Conservation (phyloP, 2,797 vertebrate species). For the Myiotriccus ornatus region DNA sequence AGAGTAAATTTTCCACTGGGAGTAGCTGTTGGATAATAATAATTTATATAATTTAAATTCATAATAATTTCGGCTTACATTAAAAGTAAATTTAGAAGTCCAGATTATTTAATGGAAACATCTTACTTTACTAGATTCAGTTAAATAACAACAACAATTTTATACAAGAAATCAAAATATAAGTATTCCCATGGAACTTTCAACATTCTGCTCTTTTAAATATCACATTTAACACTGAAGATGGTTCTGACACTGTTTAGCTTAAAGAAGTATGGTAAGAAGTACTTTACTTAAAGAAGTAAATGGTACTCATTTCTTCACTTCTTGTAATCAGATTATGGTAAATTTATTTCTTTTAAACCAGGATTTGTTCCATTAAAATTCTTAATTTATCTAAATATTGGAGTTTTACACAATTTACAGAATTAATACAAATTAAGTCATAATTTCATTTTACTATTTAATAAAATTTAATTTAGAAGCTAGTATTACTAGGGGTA, state of each 20-base stretch:
- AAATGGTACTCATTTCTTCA: not conserved
- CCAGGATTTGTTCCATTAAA: not conserved
- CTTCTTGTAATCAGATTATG: not conserved
- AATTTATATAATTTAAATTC: too few species aligned
- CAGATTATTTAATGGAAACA: not conserved
- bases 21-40: not conserved
- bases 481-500: fast-evolving
- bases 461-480: not conserved
- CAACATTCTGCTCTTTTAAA: not conserved
- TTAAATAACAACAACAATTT: not conserved
- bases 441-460: not conserved
- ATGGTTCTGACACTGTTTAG: not conserved
- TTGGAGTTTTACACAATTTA: not conserved
- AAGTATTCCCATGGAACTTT: not conserved
- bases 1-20: not conserved
- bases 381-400: not conserved
- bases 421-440: not conserved
- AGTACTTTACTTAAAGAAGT: too few species aligned
- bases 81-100: not conserved
- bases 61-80: not conserved
- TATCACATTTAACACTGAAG: not conserved
- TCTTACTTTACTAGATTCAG: not conserved
- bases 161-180: not conserved
- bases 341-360: not conserved
- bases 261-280: too few species aligned